Evolutionary conservation across 2,113 vertebrate species (phyloP), one percentile per base, ranked within the genome.

Genomic region (Coryphaenoides rupestris): DNA sequence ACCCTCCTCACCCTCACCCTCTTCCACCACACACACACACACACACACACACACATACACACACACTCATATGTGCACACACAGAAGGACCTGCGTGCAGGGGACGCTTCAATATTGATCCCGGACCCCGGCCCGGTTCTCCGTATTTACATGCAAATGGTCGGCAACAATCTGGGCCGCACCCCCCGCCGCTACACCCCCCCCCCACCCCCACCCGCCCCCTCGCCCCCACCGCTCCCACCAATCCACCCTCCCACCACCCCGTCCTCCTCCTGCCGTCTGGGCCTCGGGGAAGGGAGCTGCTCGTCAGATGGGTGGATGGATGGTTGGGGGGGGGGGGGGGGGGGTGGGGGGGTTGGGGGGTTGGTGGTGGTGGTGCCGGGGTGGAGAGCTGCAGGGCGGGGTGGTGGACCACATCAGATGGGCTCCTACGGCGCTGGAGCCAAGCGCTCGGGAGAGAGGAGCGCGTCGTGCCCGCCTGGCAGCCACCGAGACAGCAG

Each of bases 61-160:
- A 68, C 73, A 71, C 77, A 60, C 75, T 73, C 59, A 72, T 80
- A 84, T 77, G 84, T 72, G 69, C 80, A 85, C 79, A 84, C 77
- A 85, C 77, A 78, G 67, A 81, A 69, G 83, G 84, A 86, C 87
- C 86, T 84, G 73, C 68, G 75, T 84, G 82, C 78, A 84, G 80
- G 76, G 84, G 79, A 89, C 66, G 77, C 84, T 86, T 90, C 90
- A 92, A 91, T 92, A 92, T 92, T 92, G 89, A 89, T 83, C 80
- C 83, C 82, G 75, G 85, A 86, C 80, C 76, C 84, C 77, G 86
- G 81, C 85, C 84, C 65, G 33, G 80, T 73, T 84, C 83, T 89
- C 85, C 90, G 84, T 92, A 90, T 91, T 92, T 90, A 91, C 89
- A 90, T 91, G 87, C 81, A 90, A 91, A 90, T 89, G 89, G 78